Conservation (phyloP, 2,113 vertebrate species). For the Sapajus apella region DNA sequence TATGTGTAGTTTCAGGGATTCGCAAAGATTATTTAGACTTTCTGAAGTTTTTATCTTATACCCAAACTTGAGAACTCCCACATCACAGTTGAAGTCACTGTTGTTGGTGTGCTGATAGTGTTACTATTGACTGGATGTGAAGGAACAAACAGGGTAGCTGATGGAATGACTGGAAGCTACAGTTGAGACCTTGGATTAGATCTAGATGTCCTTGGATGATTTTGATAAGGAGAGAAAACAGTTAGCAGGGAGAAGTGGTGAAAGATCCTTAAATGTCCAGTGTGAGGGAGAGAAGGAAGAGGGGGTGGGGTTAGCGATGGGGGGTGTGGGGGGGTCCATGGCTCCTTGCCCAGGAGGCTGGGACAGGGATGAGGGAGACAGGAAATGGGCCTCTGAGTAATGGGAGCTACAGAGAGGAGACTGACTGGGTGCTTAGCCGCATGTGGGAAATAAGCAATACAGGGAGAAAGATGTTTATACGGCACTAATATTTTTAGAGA, state of each 20-base stretch:
- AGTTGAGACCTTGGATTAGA: background rate
- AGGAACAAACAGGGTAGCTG: background rate
- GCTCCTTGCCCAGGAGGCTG: background rate
- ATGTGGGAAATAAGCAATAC: background rate
- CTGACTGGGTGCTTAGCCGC: background rate
- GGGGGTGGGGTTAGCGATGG: background rate
- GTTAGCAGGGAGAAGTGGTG: background rate
- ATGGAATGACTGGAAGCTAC: background rate
- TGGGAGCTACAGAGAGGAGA: background rate
- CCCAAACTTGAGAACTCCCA: background rate
- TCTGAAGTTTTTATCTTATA: background rate
- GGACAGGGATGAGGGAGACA: background rate
- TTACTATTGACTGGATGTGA: background rate
- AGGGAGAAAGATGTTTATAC: background rate
- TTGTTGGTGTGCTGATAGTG: background rate
- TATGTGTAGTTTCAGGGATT: background rate
- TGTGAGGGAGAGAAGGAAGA: background rate
- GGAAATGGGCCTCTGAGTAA: background rate
- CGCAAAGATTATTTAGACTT: slow-evolving; percentile 41
- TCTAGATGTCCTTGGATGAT: background rate
- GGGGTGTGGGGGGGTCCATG: background rate
- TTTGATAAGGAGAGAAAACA: slow-evolving; percentile 16
- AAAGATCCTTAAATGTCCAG: background rate
- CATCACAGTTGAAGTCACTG: background rate
- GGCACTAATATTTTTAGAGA: background rate